A percentile compares a stretch with the other conserved stretches of the same genome.
These are phyloP conservation scores for Cyrtorhinus lividipennis DNA, from an alignment of 1,140 invertebrate species.

Conservation along the genomic window DNA sequence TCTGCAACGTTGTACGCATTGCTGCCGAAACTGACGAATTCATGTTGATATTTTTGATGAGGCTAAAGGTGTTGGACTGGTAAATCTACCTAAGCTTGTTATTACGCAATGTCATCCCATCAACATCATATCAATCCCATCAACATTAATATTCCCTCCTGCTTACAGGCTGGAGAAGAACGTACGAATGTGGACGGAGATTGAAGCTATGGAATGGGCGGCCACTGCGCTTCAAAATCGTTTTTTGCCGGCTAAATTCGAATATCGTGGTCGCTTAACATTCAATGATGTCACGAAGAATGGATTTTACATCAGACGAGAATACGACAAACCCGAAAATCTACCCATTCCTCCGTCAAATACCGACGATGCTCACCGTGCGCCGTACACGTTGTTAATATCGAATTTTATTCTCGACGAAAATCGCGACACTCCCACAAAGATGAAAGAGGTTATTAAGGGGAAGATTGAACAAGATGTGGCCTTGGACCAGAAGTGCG, in stretches of 20 bases:
- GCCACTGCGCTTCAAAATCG: slow-evolving; percentile 35
- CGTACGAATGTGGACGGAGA: slow-evolving; percentile 2
- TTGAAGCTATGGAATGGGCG: slow-evolving; percentile 36
- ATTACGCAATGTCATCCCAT: slow-evolving; percentile 1
- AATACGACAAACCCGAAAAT: slow-evolving; percentile 21
- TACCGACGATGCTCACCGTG: slow-evolving; percentile 28
- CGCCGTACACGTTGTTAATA: slow-evolving; percentile 29
- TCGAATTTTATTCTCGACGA: too few species aligned
- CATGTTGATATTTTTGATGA: slow-evolving; percentile 17
- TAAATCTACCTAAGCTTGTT: too few species aligned
- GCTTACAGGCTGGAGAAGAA: slow-evolving; percentile 11
- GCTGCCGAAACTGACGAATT: background rate
- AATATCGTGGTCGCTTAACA: slow-evolving; percentile 36
- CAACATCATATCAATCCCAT: too few species aligned
- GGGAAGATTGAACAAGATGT: background rate
- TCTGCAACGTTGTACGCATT: background rate
- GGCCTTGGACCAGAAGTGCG: background rate
- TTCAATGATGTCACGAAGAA: slow-evolving; percentile 36
- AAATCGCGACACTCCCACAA: slow-evolving; percentile 8
- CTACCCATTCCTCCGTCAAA: slow-evolving; percentile 31
- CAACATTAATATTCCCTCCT: too few species aligned
- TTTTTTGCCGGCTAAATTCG: slow-evolving; percentile 39
- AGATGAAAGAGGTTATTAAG: background rate
- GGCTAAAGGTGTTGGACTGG: slow-evolving; percentile 3
- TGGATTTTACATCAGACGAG: slow-evolving; percentile 30